phyloP scores from a whole-genome alignment of 2,888 invertebrate genomes.

The Microctonus hyperodae region DNA sequence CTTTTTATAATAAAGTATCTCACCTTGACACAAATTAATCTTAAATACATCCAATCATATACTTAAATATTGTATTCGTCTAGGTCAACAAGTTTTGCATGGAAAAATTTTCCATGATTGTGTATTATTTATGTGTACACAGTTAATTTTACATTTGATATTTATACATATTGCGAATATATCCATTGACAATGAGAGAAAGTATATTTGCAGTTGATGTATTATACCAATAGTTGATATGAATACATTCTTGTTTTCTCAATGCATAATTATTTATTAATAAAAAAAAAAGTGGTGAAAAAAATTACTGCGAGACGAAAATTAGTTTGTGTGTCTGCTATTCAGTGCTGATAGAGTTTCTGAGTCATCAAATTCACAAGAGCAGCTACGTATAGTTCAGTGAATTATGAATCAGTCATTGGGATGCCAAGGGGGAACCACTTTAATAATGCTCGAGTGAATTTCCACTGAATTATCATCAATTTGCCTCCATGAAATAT shows the following conservation, averaged over 20 bases:
- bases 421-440: conserved; percentile 4
- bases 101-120: background rate
- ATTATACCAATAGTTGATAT: too few species aligned
- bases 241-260: too few species aligned
- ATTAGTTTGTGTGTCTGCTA: conserved; percentile 9
- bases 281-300: too few species aligned
- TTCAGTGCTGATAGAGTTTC: background rate
- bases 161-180: too few species aligned
- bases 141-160: background rate
- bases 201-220: too few species aligned
- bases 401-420: conserved; percentile 7
- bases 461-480: background rate
- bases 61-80: conserved; percentile 18
- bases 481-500: background rate
- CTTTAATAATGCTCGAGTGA: background rate
- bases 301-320: background rate
- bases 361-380: conserved; percentile 9
- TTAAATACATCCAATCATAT: background rate
- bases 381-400: background rate
- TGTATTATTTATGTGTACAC: background rate
- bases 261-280: too few species aligned
- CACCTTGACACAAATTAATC: conserved; percentile 30
- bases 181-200: too few species aligned
- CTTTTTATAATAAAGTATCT: conserved; percentile 20
- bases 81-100: conserved; percentile 11